Percentiles rank a stretch among this genome's conserved stretches.
Evolutionary conservation across 2,797 vertebrate genomes (phyloP).

Genomic region (Amphiprion clarkii): DNA sequence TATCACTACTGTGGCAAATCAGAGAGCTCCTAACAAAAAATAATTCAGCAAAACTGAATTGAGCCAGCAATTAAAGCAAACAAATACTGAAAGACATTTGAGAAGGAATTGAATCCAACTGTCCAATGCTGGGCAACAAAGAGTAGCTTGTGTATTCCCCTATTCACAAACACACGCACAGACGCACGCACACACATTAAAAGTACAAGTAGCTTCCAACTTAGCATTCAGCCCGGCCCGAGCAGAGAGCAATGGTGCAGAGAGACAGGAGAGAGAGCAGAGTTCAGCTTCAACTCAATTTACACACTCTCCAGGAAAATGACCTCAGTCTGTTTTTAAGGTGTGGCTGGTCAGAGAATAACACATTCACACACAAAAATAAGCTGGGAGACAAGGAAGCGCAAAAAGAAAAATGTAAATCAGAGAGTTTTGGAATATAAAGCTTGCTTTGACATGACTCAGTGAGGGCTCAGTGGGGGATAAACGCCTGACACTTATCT

Average conservation of each 20-base stretch:
- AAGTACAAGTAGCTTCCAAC: background rate
- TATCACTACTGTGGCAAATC: background rate
- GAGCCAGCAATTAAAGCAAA: background rate
- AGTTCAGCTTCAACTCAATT: conserved; percentile 69
- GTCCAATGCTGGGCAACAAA: background rate
- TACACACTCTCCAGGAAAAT: conserved; percentile 76
- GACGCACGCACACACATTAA: conserved; percentile 8
- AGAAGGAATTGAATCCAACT: background rate
- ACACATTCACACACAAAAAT: conserved; percentile 57
- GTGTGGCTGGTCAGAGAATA: conserved; percentile 71
- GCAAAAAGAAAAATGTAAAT: conserved; percentile 18
- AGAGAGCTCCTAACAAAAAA: background rate
- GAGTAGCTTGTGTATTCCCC: conserved; percentile 3
- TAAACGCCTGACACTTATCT: conserved; percentile 44
- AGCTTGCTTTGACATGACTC: conserved; percentile 29
- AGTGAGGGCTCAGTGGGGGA: conserved; percentile 36
- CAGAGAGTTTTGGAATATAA: conserved; percentile 20
- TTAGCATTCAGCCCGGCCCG: background rate
- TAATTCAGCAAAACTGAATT: background rate
- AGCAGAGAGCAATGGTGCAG: conserved; percentile 7
- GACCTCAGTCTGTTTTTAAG: conserved; percentile 79
- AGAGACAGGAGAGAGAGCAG: conserved; percentile 38
- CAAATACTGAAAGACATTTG: background rate
- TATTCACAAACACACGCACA: conserved; percentile 2
- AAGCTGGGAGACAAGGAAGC: conserved; percentile 13